Conservation (phyloP, 1,140 invertebrate genomes). For the Polyergus mexicanus region DNA sequence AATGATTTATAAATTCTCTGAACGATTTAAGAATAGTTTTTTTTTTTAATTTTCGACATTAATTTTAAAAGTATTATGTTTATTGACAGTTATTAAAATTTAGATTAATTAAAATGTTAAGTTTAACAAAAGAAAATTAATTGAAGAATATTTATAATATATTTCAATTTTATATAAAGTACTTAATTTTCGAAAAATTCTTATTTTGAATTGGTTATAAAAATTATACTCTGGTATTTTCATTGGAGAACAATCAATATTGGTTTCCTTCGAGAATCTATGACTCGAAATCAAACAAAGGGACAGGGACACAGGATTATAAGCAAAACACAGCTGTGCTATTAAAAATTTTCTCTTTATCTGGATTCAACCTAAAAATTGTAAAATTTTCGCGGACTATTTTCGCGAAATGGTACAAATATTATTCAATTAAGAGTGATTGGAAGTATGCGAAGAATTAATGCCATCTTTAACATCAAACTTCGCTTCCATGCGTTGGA, state of each 20-base stretch:
- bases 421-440: not conserved
- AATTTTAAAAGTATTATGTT: not conserved
- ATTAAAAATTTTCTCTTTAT: not conserved
- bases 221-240: not conserved
- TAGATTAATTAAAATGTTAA: not conserved
- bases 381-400: not conserved
- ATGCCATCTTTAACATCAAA: not conserved
- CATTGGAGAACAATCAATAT: not conserved
- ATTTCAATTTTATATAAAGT: not conserved
- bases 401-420: not conserved
- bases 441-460: not conserved
- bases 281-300: not conserved
- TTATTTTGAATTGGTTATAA: not conserved
- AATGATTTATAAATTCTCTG: not conserved
- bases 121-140: not conserved
- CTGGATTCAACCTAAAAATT: not conserved
- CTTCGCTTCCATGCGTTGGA: not conserved
- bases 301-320: not conserved
- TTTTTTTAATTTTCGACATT: constrained; percentile 5
- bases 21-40: not conserved
- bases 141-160: not conserved
- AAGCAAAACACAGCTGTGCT: not conserved
- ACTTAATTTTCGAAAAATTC: not conserved
- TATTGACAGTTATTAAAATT: not conserved
- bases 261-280: not conserved